Base-by-base conservation (phyloP, 2,888 invertebrate species). In the Leptopilina drosophilae region DNA sequence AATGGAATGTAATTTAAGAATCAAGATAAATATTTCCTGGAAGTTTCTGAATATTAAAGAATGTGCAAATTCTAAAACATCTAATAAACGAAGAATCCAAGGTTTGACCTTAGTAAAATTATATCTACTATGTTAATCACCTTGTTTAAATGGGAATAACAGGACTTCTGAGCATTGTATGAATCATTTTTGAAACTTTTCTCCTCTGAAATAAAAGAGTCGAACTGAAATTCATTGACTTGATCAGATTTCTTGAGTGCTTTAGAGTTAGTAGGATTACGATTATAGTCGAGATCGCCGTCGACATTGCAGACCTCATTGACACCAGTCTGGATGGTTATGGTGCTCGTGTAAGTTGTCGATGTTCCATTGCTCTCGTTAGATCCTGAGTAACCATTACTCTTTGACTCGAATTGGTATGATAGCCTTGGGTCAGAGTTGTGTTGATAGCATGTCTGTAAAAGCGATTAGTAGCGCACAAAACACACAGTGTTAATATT, bases 341-440 rank as follows among this genome's bases (percentile, higher is more conserved):
- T 87, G 40, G 90, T 91, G 82, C 91, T 91, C 83, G 90, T 91
- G 85, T 88, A 91, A n/a, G 89, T 91, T 87, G 89, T 90, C 69
- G 88, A 84, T 65, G 88, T 53, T 33, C 82, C 83, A 53, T 83
- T 83, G 64, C 59, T 77, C 53, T 85, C 87, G 79, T 89, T 87
- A 8, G 46, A 11, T 76, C 79, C 59, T 80, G 82, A 80, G 84
- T 76, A 84, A 80, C 86, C 87, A 79, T 83, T 84, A 26, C 69
- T 69, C 75, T 56, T 80, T 67, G 67, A 62, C 76, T 81, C 65
- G 78, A 78, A 65, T 83, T 82, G 76, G 53, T 77, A 77, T 67
- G 81, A 78, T 15, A 78, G 79, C 64, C 76, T 81, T n/a, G 81
- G 77, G 20, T 85, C 89, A 78, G 85, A 87, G 78, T 87, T 88